Conservation (phyloP, 2,797 vertebrate species). For the Gila robusta region DNA sequence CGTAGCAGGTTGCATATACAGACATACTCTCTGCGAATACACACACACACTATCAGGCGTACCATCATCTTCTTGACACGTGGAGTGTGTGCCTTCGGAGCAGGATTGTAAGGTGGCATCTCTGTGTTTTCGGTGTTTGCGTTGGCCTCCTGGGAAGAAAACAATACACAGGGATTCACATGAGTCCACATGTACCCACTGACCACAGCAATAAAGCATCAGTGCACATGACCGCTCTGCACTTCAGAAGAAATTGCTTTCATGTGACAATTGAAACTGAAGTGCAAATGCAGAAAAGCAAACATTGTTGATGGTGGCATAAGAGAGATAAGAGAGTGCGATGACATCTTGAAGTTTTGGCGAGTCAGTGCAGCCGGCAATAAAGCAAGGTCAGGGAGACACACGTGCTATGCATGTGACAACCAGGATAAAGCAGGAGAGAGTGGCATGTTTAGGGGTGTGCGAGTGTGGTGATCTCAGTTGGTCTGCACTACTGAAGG, state of each 20-base stretch:
- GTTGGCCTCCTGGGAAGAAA: constrained; percentile 68
- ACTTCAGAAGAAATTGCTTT: background rate
- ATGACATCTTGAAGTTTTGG: constrained; percentile 8
- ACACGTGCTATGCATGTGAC: background rate
- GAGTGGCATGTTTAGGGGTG: background rate
- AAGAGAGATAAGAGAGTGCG: constrained; percentile 4
- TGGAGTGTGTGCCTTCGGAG: constrained; percentile 62
- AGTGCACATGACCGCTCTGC: background rate
- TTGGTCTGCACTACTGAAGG: background rate
- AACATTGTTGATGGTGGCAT: constrained; percentile 4
- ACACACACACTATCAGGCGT: constrained; percentile 33
- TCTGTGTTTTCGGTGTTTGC: constrained; percentile 60
- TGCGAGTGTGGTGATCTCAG: background rate
- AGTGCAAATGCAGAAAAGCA: constrained; percentile 1
- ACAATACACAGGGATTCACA: constrained; percentile 54
- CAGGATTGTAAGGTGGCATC: constrained; percentile 52
- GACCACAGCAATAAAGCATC: constrained; percentile 38
- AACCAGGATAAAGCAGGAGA: background rate
- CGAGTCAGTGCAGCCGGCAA: background rate
- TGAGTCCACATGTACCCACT: constrained; percentile 12
- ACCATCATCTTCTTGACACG: constrained; percentile 73
- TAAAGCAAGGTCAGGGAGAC: background rate
- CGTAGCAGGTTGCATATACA: background rate
- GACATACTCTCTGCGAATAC: background rate
- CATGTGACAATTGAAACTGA: background rate